phyloP scores from a whole-genome alignment of 2,797 vertebrate species.

The Streptopelia turtur region DNA sequence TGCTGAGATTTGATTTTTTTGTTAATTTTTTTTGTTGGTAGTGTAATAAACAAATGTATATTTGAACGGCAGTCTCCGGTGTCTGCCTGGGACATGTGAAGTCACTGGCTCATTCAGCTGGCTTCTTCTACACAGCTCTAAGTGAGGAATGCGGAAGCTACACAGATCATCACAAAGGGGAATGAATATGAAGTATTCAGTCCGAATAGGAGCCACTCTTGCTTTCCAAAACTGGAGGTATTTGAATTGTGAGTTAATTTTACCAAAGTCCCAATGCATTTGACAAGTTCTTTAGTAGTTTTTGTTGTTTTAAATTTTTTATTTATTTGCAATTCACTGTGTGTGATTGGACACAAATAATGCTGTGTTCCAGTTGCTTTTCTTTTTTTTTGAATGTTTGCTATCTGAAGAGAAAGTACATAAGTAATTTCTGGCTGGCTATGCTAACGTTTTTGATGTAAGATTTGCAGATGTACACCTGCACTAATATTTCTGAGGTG shows the following conservation, averaged over 20 bases:
- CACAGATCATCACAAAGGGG: neutral
- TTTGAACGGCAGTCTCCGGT: neutral
- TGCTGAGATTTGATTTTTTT: neutral
- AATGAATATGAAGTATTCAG: neutral
- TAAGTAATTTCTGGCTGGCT: neutral
- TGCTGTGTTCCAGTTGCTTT: neutral
- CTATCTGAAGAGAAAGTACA: neutral
- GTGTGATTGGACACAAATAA: neutral
- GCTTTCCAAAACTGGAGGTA: neutral
- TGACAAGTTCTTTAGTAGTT: neutral
- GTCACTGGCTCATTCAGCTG: neutral
- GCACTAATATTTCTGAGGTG: neutral
- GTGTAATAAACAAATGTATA: neutral
- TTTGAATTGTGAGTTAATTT: neutral
- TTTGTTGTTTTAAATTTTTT: neutral
- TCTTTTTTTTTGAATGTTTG: neutral
- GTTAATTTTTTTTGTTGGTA: neutral
- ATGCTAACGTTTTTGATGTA: neutral
- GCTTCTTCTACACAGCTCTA: neutral
- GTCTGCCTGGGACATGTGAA: neutral
- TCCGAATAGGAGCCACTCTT: neutral
- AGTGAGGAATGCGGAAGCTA: neutral
- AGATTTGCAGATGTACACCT: neutral
- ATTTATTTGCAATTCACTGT: neutral
- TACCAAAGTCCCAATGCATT: neutral